These are phyloP conservation scores for Anguilla obscura DNA, from an alignment of 2,797 vertebrate genomes.

Conservation along the genomic window DNA sequence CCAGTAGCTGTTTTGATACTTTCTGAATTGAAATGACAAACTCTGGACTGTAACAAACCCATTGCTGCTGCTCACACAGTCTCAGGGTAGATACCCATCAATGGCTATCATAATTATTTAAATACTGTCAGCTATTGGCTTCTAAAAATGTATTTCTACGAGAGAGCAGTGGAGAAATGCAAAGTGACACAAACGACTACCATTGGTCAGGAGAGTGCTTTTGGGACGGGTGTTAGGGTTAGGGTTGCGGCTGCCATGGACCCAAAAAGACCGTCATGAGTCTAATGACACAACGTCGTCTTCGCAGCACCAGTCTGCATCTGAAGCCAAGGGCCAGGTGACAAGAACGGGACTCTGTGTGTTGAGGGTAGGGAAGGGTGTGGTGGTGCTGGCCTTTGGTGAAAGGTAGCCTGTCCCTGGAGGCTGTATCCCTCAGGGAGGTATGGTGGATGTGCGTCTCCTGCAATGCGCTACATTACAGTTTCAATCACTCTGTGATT, in stretches of 20 bases:
- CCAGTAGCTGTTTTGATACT: background rate
- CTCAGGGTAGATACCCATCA: too few relatives aligned
- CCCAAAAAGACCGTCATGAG: background rate
- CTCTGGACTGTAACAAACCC: background rate
- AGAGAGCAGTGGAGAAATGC: background rate
- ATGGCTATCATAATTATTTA: too few relatives aligned
- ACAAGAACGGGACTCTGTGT: constrained; percentile 44
- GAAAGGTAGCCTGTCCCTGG: constrained; percentile 24
- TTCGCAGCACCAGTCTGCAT: background rate
- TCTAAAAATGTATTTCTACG: background rate
- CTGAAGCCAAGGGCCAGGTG: constrained; percentile 47
- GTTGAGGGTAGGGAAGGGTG: constrained; percentile 46
- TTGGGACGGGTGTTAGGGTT: background rate
- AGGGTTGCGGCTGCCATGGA: background rate
- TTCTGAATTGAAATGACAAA: background rate
- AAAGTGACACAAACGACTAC: background rate
- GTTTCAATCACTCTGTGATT: constrained; percentile 67
- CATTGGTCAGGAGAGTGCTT: background rate
- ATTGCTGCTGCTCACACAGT: background rate
- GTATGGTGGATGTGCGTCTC: constrained; percentile 56
- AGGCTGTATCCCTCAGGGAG: constrained; percentile 27
- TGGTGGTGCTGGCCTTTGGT: constrained; percentile 42
- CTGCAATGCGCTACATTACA: constrained; percentile 70
- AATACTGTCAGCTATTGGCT: background rate
- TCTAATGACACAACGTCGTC: background rate